phyloP scores from a whole-genome alignment of 2,113 vertebrate genomes.

The Anarrhichthys ocellatus region DNA sequence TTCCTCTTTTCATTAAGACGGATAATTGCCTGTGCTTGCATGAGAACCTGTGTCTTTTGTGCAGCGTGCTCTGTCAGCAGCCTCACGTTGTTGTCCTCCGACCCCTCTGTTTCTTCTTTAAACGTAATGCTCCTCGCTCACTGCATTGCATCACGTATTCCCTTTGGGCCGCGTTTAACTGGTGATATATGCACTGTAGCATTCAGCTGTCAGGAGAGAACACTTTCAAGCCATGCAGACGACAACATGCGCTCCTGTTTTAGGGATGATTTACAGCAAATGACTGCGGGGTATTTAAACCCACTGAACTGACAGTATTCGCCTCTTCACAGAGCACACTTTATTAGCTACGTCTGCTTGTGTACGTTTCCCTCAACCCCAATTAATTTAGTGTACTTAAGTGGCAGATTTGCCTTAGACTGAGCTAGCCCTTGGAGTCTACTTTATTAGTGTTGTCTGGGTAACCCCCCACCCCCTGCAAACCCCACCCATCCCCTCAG shows the following conservation, averaged over 20 bases:
- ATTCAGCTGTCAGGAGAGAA: slow-evolving; percentile 49
- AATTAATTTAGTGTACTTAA: slow-evolving; percentile 70
- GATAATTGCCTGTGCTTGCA: slow-evolving; percentile 23
- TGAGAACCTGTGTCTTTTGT: slow-evolving; percentile 15
- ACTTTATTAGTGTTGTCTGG: slow-evolving; percentile 69
- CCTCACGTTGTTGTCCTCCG: slow-evolving; percentile 20
- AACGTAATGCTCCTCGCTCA: slow-evolving; percentile 15
- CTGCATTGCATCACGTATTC: slow-evolving; percentile 42
- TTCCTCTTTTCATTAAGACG: slow-evolving; percentile 4
- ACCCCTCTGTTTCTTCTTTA: slow-evolving; percentile 23
- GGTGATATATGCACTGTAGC: slow-evolving; percentile 57
- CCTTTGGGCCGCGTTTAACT: slow-evolving; percentile 42
- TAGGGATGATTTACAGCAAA: slow-evolving; percentile 61
- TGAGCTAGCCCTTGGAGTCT: slow-evolving; percentile 43
- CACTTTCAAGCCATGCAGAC: slow-evolving; percentile 44
- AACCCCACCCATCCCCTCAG: slow-evolving; percentile 6
- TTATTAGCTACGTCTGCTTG: slow-evolving; percentile 67
- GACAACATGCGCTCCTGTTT: slow-evolving; percentile 41
- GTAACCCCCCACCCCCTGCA: slow-evolving; percentile 26
- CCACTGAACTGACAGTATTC: slow-evolving; percentile 59
- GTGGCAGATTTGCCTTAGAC: slow-evolving; percentile 62
- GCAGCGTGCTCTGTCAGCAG: not conserved
- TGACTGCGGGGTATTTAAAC: slow-evolving; percentile 49
- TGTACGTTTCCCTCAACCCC: slow-evolving; percentile 62
- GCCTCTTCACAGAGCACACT: slow-evolving; percentile 41